Base-by-base conservation (phyloP, 53 echinoderm and acorn worm species). In the Echinarachnius parma region DNA sequence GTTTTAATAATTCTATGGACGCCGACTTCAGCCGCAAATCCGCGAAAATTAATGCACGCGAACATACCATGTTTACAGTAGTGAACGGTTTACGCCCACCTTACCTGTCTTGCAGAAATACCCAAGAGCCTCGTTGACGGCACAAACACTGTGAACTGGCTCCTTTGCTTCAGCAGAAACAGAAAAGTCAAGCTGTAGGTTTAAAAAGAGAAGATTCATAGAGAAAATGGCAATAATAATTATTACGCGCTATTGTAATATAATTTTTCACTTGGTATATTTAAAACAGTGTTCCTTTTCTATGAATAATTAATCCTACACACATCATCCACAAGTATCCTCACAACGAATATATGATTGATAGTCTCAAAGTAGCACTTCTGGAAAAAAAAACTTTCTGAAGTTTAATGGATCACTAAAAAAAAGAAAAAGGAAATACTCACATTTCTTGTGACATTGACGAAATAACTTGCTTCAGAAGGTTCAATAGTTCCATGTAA, bases 121-220 rank as follows among this genome's bases (percentile, higher is more conserved):
- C 59, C 15, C 34, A 19, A 88, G 23, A 42, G 88, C 80, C 14
- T 44, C 27, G 44, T 83, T 79, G 57, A 53, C 15, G 88, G 88
- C 42, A 55, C 83, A 60, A 88, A 84, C 13, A 83, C 10, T 9
- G 88, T 88, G 75, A 66, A 55, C 15, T 58, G 53, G 3, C 61
- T 60, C 34, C 24, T 34, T 1, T 19, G 9, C n/a, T 30, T 60
- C 46, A 44, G 26, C 34, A 54, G 59, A 35, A 62, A 5, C 42
- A 62, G 9, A 52, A 46, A 28, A 10, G 15, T 18, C 21, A 21
- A 5, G 21, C 34, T 3, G 5, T 13, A 4, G 4, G 10, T 21
- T 32, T 9, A 19, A 4, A n/a, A 19, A n/a, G 21, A 34, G 63
- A 42, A 37, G 20, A 19, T 34, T 60, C 52, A 50, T 19, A 50